Percentiles rank a stretch among this genome's conserved stretches.
These are phyloP conservation scores for Astyanax mexicanus DNA, from an alignment of 2,797 vertebrate species.

Conservation along the genomic window DNA sequence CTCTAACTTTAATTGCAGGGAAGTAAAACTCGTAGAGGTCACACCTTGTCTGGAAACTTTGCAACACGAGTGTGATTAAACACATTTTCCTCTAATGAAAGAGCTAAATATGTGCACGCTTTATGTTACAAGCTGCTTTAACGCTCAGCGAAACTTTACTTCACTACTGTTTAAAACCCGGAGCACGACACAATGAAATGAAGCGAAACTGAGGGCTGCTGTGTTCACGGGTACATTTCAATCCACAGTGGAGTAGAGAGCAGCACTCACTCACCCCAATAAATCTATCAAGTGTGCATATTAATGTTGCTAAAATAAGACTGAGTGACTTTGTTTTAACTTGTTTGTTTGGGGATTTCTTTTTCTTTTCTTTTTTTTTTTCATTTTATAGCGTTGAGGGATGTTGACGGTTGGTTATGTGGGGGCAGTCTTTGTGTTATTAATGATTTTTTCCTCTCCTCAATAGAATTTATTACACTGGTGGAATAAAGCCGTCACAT, in stretches of 20 bases:
- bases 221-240: slow-evolving; percentile 42
- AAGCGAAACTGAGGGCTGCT: slow-evolving; percentile 63
- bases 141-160: slow-evolving; percentile 60
- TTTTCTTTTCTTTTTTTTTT: too few species aligned
- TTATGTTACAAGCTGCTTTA: slow-evolving; percentile 66
- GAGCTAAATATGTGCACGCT: slow-evolving; percentile 63
- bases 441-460: slow-evolving; percentile 59
- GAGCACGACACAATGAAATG: too few species aligned
- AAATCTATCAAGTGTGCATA: slow-evolving; percentile 70
- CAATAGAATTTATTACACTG: slow-evolving; percentile 65
- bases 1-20: not conserved
- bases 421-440: slow-evolving; percentile 46
- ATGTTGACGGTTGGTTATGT: slow-evolving; percentile 50
- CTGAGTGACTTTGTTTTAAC: slow-evolving; percentile 17
- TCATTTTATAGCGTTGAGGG: slow-evolving; percentile 47
- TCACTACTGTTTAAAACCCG: too few species aligned
- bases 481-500: slow-evolving; percentile 59
- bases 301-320: slow-evolving; percentile 63
- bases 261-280: slow-evolving; percentile 62
- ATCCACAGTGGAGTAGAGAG: slow-evolving; percentile 51
- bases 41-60: slow-evolving; percentile 11
- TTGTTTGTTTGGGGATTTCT: slow-evolving; percentile 19
- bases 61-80: slow-evolving; percentile 8
- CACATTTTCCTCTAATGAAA: slow-evolving; percentile 66
- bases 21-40: slow-evolving; percentile 2